These are phyloP conservation scores for Thalassarche chlororhynchos DNA, from an alignment of 2,113 vertebrate genomes.

Conservation along the genomic window DNA sequence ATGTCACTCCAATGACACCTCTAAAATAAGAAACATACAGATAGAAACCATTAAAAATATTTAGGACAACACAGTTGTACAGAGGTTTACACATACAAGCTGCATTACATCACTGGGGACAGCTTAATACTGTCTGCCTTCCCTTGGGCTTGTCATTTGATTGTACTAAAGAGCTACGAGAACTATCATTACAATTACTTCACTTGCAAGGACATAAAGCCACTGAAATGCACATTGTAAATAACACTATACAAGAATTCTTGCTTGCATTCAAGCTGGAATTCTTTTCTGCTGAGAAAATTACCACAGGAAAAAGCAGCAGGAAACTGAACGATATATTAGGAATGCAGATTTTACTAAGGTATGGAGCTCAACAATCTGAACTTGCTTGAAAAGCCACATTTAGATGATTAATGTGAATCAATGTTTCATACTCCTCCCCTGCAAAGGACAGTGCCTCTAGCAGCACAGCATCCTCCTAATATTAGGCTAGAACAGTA, in stretches of 20 bases:
- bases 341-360: background rate
- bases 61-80: background rate
- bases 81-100: background rate
- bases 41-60: background rate
- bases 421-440: background rate
- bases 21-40: conserved; percentile 70
- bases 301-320: background rate
- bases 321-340: background rate
- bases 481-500: background rate
- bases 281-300: background rate
- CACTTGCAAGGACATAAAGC: background rate
- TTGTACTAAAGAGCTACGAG: background rate
- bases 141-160: background rate
- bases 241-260: background rate
- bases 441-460: background rate
- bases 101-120: background rate
- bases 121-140: background rate
- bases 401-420: background rate
- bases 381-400: background rate
- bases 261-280: background rate
- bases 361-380: background rate
- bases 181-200: background rate
- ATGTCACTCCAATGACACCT: conserved; percentile 98
- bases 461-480: background rate
- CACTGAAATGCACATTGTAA: background rate